Conservation (phyloP, 2,797 vertebrate species). For the Miichthys miiuy region DNA sequence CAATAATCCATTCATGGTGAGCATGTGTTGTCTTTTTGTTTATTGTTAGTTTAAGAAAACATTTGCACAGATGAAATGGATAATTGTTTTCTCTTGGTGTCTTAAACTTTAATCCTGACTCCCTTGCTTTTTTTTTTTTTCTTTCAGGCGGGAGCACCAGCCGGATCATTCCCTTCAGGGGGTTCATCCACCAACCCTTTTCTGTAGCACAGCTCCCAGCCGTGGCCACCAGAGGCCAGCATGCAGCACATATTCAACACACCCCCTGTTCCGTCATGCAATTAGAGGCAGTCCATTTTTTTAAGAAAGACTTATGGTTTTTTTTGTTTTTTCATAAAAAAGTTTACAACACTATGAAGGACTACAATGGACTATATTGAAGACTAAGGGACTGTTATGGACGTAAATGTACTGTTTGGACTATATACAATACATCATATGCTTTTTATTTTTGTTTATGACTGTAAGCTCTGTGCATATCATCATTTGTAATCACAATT, state of each 20-base stretch:
- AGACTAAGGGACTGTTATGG: conserved; percentile 74
- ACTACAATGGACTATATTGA: conserved; percentile 75
- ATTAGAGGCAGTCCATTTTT: conserved; percentile 88
- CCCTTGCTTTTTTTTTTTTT: neutral
- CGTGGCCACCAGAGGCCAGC: conserved; percentile 82
- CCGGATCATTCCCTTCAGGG: conserved; percentile 92
- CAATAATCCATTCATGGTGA: conserved; percentile 99
- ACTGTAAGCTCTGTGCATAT: conserved; percentile 97
- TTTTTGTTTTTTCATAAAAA: conserved; percentile 66
- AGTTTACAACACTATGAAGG: conserved; percentile 84
- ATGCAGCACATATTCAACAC: conserved; percentile 93
- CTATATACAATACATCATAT: conserved; percentile 76
- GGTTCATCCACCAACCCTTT: conserved; percentile 97
- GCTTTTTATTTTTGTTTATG: conserved; percentile 90
- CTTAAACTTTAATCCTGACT: neutral
- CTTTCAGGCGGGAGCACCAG: conserved; percentile 91
- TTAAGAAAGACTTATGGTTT: conserved; percentile 52
- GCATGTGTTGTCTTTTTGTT: conserved; percentile 47
- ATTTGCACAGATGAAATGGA: neutral
- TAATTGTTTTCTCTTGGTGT: conserved; percentile 2
- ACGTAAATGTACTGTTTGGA: conserved; percentile 70
- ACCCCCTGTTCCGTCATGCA: conserved; percentile 90
- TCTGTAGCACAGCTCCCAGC: conserved; percentile 91
- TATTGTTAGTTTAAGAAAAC: neutral
- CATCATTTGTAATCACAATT: conserved; percentile 95